phyloP scores from a whole-genome alignment of 2,113 vertebrate species.

The Dicrurus megarhynchus region DNA sequence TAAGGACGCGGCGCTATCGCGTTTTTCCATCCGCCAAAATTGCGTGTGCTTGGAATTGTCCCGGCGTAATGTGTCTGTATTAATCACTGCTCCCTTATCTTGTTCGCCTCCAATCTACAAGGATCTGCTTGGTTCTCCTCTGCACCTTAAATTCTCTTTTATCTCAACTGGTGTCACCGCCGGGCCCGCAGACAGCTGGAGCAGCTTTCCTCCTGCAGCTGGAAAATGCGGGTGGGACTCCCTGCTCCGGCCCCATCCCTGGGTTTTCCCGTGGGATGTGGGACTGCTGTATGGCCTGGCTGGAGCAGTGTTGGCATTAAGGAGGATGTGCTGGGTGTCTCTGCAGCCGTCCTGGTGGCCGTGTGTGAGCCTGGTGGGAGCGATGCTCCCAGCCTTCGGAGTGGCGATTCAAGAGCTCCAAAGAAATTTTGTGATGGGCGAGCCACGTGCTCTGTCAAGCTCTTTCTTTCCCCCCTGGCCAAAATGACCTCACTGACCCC shows the following conservation, averaged over 20 bases:
- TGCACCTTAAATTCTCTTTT: constrained; percentile 5
- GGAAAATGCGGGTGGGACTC: fast-evolving
- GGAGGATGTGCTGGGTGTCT: neutral
- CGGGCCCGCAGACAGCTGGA: neutral
- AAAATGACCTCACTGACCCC: neutral
- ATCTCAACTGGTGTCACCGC: neutral
- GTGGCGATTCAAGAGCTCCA: fast-evolving
- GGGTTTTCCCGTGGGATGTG: fast-evolving
- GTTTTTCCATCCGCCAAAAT: constrained; percentile 2
- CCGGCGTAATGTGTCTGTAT: neutral
- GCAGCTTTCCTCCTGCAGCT: neutral
- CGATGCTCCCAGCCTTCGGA: neutral
- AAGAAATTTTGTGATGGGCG: fast-evolving
- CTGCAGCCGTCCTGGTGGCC: fast-evolving
- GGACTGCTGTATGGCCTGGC: neutral
- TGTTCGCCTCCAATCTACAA: neutral
- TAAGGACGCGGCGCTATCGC: neutral
- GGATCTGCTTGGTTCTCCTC: constrained; percentile 18
- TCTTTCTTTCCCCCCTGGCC: neutral
- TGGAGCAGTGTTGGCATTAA: fast-evolving
- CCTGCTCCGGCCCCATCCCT: neutral
- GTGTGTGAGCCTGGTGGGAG: fast-evolving
- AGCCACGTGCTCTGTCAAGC: neutral
- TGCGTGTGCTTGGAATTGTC: constrained; percentile 28
- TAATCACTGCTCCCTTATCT: constrained; percentile 24